phyloP scores from a whole-genome alignment of 2,113 vertebrate genomes.

The Alethe castanea region DNA sequence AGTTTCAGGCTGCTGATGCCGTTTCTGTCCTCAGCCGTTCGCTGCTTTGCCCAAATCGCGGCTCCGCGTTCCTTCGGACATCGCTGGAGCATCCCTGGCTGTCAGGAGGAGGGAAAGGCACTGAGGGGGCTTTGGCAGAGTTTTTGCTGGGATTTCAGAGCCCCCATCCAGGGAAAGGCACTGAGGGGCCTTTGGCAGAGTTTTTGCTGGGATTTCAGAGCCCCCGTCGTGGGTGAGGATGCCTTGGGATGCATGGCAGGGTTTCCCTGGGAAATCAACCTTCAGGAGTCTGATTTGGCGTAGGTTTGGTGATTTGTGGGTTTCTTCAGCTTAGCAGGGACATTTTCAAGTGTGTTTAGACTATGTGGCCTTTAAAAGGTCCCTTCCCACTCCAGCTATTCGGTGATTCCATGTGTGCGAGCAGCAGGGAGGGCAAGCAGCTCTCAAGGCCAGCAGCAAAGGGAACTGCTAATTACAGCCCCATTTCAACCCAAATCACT shows the following conservation, averaged over 20 bases:
- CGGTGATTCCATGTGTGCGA: neutral
- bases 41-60: constrained; percentile 40
- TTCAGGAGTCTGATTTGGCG: neutral
- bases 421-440: neutral
- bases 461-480: neutral
- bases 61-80: neutral
- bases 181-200: too few relatives aligned
- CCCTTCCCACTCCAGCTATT: neutral
- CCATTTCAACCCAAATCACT: neutral
- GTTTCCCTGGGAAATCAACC: neutral
- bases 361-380: neutral
- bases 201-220: too few relatives aligned
- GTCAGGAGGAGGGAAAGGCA: neutral
- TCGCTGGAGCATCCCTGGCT: accelerated
- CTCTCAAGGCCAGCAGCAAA: neutral
- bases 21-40: constrained; percentile 49
- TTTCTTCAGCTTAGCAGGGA: neutral
- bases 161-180: neutral
- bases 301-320: neutral
- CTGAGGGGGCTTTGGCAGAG: neutral
- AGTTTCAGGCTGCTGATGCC: constrained; percentile 30
- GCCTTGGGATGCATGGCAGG: accelerated
- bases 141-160: neutral
- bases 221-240: accelerated
- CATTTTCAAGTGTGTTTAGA: neutral